These are phyloP conservation scores for Corythornis madagascariensis DNA, from an alignment of 2,113 vertebrate genomes.

Conservation along the genomic window DNA sequence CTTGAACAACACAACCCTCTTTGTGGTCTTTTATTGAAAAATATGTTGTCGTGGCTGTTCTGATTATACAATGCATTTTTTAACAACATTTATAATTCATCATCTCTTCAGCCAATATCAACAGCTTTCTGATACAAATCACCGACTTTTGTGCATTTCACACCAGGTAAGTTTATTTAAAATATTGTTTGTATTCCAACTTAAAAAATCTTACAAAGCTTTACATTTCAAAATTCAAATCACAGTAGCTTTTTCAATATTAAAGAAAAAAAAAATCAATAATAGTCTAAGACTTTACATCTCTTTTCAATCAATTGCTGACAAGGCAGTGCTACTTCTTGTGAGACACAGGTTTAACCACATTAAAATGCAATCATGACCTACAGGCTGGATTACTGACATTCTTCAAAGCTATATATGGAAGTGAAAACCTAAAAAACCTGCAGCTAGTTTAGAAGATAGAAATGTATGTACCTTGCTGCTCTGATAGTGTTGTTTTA, in stretches of 20 bases:
- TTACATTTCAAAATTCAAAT: neutral
- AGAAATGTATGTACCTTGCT: neutral
- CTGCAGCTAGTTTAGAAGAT: neutral
- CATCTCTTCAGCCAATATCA: neutral
- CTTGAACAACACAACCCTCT: neutral
- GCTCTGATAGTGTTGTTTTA: neutral
- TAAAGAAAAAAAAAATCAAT: neutral
- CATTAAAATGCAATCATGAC: neutral
- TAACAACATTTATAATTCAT: neutral
- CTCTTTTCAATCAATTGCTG: neutral
- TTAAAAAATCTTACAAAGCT: neutral
- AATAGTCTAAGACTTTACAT: neutral
- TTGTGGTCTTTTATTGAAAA: neutral
- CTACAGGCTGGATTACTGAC: neutral
- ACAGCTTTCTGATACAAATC: neutral
- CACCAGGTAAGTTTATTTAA: neutral
- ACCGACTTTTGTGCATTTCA: neutral
- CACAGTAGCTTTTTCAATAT: neutral
- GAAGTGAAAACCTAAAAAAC: neutral
- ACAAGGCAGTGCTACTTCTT: neutral
- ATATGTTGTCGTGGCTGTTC: neutral
- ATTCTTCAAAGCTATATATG: neutral
- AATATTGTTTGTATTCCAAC: neutral
- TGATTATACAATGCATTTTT: neutral
- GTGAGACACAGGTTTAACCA: neutral